A percentile compares a stretch with the other conserved stretches of the same genome.
phyloP scores from a whole-genome alignment of 2,888 invertebrate genomes.

The Drosophila rellima region DNA sequence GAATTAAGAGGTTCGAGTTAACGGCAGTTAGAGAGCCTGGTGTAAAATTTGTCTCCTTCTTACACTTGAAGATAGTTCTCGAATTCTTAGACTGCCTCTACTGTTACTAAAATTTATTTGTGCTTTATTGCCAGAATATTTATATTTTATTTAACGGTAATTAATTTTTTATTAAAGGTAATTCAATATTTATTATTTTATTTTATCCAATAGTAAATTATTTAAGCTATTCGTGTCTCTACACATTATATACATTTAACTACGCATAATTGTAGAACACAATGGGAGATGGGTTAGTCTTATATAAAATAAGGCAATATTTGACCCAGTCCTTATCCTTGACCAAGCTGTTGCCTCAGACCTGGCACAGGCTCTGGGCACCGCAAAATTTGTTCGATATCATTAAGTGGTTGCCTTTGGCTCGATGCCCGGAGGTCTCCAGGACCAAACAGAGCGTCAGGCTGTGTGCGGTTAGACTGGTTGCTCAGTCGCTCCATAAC shows the following conservation, averaged over 20 bases:
- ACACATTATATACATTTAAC: conserved; percentile 2
- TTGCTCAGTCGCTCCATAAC: conserved; percentile 47
- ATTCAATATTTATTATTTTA: too few relatives aligned
- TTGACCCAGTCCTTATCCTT: conserved; percentile 46
- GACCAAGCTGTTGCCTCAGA: conserved; percentile 37
- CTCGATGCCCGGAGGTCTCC: conserved; percentile 20
- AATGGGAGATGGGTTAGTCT: neutral
- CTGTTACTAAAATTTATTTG: too few relatives aligned
- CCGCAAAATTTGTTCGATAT: conserved; percentile 52
- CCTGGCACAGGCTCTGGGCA: conserved; percentile 21
- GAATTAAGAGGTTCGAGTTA: too few relatives aligned
- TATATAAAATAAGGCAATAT: conserved; percentile 34
- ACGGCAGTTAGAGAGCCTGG: too few relatives aligned
- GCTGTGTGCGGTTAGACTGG: conserved; percentile 38
- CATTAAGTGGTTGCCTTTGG: conserved; percentile 56
- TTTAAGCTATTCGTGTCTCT: neutral
- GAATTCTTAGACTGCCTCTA: too few relatives aligned
- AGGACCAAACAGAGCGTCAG: conserved; percentile 7
- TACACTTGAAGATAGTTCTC: too few relatives aligned
- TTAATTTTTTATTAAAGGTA: too few relatives aligned
- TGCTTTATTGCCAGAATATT: too few relatives aligned
- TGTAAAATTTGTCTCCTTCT: too few relatives aligned
- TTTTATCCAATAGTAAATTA: too few relatives aligned
- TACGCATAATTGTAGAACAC: neutral
- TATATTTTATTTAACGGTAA: too few relatives aligned